Percentiles rank a stretch among this genome's conserved stretches.
These are phyloP conservation scores for Clupea harengus DNA, from an alignment of 2,113 vertebrate genomes.

Conservation along the genomic window DNA sequence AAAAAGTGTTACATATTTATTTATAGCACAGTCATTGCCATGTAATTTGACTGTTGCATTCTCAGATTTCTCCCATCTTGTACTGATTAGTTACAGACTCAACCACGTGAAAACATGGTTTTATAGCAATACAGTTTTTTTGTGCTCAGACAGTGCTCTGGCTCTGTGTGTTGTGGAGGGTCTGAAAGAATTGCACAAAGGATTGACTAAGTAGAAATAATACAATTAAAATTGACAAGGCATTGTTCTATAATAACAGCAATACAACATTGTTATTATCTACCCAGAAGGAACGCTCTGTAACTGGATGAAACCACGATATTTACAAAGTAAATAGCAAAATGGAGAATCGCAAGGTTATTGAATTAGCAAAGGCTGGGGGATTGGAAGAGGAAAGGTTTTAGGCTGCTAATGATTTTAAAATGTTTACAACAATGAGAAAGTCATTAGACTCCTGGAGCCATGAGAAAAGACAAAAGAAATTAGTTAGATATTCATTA, in stretches of 20 bases:
- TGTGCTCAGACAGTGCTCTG: background rate
- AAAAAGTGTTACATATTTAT: background rate
- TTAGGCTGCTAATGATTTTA: background rate
- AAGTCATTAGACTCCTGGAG: background rate
- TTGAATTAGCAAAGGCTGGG: background rate
- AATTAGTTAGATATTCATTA: background rate
- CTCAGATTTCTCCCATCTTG: slow-evolving; percentile 29
- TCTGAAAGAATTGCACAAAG: background rate
- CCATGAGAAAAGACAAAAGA: background rate
- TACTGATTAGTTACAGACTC: slow-evolving; percentile 39
- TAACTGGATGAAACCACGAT: background rate
- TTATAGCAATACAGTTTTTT: background rate
- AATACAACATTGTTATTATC: background rate
- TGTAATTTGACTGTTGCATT: background rate
- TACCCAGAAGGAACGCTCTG: background rate
- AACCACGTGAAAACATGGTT: slow-evolving; percentile 40
- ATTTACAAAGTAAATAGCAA: background rate
- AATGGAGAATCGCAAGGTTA: background rate
- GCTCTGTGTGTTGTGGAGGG: background rate
- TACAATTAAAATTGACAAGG: background rate
- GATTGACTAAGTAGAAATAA: background rate
- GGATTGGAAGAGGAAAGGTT: background rate
- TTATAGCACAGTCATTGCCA: slow-evolving; percentile 12
- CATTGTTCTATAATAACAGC: background rate
- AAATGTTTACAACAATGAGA: background rate